Conservation (phyloP, 64 coral and sea anemone species). For the Pachyseris speciosa region DNA sequence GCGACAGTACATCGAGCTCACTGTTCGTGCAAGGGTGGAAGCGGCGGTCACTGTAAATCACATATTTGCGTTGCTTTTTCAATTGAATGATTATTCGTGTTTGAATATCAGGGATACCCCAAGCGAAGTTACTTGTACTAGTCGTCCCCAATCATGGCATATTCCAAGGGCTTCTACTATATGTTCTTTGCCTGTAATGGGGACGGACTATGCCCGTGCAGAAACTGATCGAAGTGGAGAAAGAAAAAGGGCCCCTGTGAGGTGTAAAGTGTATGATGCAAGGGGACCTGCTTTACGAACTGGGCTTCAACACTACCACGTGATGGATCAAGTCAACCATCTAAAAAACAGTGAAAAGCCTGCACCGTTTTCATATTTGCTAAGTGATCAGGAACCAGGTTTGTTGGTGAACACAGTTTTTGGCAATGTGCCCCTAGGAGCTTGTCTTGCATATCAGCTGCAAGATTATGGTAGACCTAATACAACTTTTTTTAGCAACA, state of each 20-base stretch:
- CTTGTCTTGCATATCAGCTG: conserved; percentile 4
- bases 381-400: not conserved
- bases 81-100: conserved; percentile 61
- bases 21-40: conserved; percentile 12
- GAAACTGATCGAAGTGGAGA: not conserved
- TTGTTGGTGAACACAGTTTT: not conserved
- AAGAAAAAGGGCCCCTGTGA: not conserved
- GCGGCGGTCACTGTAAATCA: conserved; percentile 63
- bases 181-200: not conserved
- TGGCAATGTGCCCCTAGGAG: not conserved
- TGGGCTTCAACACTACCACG: too few species aligned
- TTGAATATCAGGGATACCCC: too few species aligned
- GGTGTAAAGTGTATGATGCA: too few species aligned
- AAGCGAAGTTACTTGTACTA: conserved; percentile 26
- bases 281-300: too few species aligned
- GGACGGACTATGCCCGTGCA: not conserved
- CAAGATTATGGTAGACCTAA: conserved; percentile 9
- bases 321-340: too few species aligned
- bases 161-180: too few species aligned
- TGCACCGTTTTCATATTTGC: too few species aligned
- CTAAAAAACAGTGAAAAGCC: too few species aligned
- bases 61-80: conserved; percentile 55
- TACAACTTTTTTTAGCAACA: conserved; percentile 7
- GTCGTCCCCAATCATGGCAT: too few species aligned
- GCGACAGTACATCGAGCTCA: not conserved